Conservation (phyloP, 2,113 vertebrate species). For the Arizona elegans region DNA sequence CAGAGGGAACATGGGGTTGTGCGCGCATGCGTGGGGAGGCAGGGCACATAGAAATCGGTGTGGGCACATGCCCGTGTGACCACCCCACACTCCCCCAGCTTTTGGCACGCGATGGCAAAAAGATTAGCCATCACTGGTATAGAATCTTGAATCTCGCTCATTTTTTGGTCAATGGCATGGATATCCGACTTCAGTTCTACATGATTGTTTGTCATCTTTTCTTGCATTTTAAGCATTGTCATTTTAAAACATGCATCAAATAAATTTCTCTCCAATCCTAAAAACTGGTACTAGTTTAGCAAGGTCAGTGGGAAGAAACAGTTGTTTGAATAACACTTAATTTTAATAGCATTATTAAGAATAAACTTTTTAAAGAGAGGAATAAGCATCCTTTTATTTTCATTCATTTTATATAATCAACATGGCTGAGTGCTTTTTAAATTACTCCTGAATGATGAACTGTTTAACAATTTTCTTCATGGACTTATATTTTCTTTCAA, state of each 20-base stretch:
- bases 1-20: too few relatives aligned
- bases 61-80: too few relatives aligned
- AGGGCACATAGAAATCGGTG: too few relatives aligned
- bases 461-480: background rate
- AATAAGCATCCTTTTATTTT: background rate
- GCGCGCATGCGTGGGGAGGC: too few relatives aligned
- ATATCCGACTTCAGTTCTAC: too few relatives aligned
- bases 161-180: too few relatives aligned
- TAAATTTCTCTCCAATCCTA: background rate
- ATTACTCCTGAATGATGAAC: background rate
- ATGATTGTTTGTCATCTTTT: too few relatives aligned
- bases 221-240: too few relatives aligned
- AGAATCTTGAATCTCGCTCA: too few relatives aligned
- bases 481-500: background rate
- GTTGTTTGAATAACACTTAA: background rate
- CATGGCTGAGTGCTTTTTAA: background rate
- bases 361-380: background rate
- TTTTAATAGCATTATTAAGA: background rate
- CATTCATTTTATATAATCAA: background rate
- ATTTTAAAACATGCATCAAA: background rate
- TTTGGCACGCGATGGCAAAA: too few relatives aligned
- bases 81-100: too few relatives aligned
- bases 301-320: background rate
- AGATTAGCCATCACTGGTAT: too few relatives aligned
- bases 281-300: background rate